Evolutionary conservation across 2,113 vertebrate genomes (phyloP), one percentile per base, ranked within the genome.

Genomic region (Ptyas mucosa): DNA sequence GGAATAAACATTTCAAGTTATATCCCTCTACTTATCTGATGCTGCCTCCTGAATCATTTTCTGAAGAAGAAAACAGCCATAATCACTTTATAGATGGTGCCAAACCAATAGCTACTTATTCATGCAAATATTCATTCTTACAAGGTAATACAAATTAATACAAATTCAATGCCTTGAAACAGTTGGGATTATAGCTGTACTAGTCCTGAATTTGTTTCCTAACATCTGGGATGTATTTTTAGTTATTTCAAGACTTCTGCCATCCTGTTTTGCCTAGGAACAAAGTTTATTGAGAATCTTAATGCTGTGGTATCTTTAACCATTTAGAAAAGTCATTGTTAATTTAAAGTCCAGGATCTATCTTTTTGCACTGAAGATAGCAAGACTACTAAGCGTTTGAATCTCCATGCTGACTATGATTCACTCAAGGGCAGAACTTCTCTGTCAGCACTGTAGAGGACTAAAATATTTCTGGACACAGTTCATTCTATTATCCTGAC

Each of bases 1-100:
- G 90, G 92, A n/a, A 55, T 53, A 57, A 88, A 92, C 52, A 46
- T 94, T 95, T 94, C 89, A 87, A 87, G 46, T n/a, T 90, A 69
- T 58, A 23, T 29, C 14, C 49, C 10, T 7, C 29, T 5, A 88
- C 81, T 55, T 52, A 3, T 75, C 89, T 18, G 46, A 54, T 85
- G 14, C 34, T 24, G 11, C 29, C 69, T 3, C 51, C 51, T 52
- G 87, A 91, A 88, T 86, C 15, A 55, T 88, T 92, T 69, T n/a
- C 12, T 46, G n/a, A 39, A 69, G 26, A 8, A 24, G 15, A 18
- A 85, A 89, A 20, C 58, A 52, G 55, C 54, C 52, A 0, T n/a
- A 1, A 34, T 87, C 91, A 39, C 7, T 5, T 69, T 85, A 51
- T 23, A 53, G n/a, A 53, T 39, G n/a, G n/a, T 24, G 61, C 46